These are phyloP conservation scores for Xanthostigma xanthostigma DNA, from an alignment of 2,888 invertebrate genomes.

Conservation along the genomic window DNA sequence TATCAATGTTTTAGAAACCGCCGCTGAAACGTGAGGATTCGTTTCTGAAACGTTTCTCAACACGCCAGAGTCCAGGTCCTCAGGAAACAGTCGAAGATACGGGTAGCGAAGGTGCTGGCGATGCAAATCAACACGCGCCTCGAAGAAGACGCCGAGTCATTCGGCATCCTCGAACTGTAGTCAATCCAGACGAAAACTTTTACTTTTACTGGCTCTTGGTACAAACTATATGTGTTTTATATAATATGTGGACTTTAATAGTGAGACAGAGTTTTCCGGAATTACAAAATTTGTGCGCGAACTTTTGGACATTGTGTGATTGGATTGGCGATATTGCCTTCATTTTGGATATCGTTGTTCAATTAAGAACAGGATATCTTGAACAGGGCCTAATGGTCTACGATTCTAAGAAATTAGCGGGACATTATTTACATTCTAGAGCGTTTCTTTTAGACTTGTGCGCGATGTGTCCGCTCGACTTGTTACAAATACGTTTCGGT, in stretches of 20 bases:
- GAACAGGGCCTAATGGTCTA: constrained; percentile 93
- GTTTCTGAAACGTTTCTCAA: constrained; percentile 86
- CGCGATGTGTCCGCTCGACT: constrained; percentile 71
- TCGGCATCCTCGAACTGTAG: constrained; percentile 63
- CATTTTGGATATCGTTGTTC: constrained; percentile 76
- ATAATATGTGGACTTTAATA: constrained; percentile 91
- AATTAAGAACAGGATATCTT: constrained; percentile 85
- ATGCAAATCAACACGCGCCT: constrained; percentile 26
- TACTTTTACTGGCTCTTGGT: constrained; percentile 92
- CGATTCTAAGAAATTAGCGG: constrained; percentile 77
- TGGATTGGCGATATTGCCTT: constrained; percentile 76
- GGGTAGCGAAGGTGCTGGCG: constrained; percentile 33
- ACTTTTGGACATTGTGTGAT: constrained; percentile 71
- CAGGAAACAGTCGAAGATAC: constrained; percentile 66
- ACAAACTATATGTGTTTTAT: constrained; percentile 76
- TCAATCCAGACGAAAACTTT: constrained; percentile 91
- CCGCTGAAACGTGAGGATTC: constrained; percentile 83
- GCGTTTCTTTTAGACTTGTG: constrained; percentile 73
- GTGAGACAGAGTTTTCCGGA: constrained; percentile 91
- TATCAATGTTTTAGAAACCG: constrained; percentile 39
- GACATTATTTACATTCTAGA: constrained; percentile 73
- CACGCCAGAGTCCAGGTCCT: constrained; percentile 75
- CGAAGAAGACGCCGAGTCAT: constrained; percentile 51
- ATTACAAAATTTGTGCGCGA: constrained; percentile 55
- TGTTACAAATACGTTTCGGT: constrained; percentile 71